Evolutionary conservation across 2,113 vertebrate species (phyloP).

Genomic region (Serilophus lunatus): DNA sequence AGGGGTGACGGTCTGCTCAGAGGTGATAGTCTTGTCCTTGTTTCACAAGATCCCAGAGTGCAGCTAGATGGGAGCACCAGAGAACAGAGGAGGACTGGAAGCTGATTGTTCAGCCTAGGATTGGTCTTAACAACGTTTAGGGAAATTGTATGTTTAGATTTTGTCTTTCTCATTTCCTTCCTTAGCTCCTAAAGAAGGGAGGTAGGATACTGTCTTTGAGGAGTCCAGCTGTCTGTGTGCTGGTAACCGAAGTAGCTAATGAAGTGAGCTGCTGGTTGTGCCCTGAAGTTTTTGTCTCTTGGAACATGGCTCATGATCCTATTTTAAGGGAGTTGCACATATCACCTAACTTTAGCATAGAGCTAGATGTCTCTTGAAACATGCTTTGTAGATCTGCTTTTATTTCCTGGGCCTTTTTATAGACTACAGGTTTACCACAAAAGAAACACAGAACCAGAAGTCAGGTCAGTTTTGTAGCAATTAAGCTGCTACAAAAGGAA

Average conservation of each 20-base stretch:
- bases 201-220: background rate
- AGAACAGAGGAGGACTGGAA: background rate
- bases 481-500: background rate
- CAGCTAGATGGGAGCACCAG: background rate
- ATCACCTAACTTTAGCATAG: background rate
- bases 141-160: background rate
- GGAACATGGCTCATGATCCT: background rate
- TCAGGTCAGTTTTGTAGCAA: background rate
- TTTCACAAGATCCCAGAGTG: background rate
- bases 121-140: background rate
- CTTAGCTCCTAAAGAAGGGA: background rate
- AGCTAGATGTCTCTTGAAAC: background rate
- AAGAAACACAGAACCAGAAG: background rate
- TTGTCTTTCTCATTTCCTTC: background rate
- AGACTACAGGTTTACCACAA: background rate
- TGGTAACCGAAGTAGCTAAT: background rate
- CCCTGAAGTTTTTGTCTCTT: background rate
- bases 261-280: background rate
- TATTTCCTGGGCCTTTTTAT: background rate
- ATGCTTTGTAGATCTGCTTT: background rate
- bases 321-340: background rate
- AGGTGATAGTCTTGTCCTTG: rapidly evolving
- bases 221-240: background rate
- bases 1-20: rapidly evolving
- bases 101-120: background rate